Evolutionary conservation across 2,797 vertebrate genomes (phyloP), one percentile per base, ranked within the genome.

Genomic region (Sebastes matsubarae): DNA sequence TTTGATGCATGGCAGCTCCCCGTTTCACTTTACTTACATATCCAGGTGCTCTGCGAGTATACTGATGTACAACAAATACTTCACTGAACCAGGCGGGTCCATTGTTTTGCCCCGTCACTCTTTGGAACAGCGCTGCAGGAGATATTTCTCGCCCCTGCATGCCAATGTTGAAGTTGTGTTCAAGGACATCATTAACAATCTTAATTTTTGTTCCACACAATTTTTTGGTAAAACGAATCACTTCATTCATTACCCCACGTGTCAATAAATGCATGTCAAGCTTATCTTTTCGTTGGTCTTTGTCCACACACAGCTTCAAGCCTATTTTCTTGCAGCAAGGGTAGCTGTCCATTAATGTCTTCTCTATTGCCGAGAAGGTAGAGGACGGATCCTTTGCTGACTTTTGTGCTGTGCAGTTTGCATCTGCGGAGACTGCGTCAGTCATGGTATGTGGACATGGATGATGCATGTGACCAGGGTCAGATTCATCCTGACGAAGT

Each of bases 151-250:
- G 25, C 2, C 1, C 9, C 18, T n/a, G 29, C 18, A 32, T 61
- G 30, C 14, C 38, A 27, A 65, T 24, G 32, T 32, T 74, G 13
- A 88, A 86, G 67, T 88, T 86, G 79, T 84, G 83, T 14, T 79
- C 57, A 11, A 88, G 36, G 3, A 88, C 3, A 10, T 72, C 75
- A 36, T 63, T 59, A 2, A 81, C 20, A 2, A 81, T n/a, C 14
- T n/a, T 65, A 4, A 2, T 0, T 60, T 57, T 81, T 3, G 3
- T 27, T 42, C 57, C 77, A 55, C 77, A 68, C 46, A 89, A 24
- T n/a, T 4, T 67, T 54, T 11, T 60, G 11, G 68, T 36, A 64
- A 76, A 85, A 8, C 0, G 0, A 20, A 5, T 12, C 3, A 85
- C 68, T 30, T 89, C 82, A 0, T 0, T 22, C 22, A 89, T 71